A percentile compares a stretch with the other conserved stretches of the same genome.
Evolutionary conservation across 2,888 invertebrate species (phyloP).

Genomic region (Ferrisia virgata): DNA sequence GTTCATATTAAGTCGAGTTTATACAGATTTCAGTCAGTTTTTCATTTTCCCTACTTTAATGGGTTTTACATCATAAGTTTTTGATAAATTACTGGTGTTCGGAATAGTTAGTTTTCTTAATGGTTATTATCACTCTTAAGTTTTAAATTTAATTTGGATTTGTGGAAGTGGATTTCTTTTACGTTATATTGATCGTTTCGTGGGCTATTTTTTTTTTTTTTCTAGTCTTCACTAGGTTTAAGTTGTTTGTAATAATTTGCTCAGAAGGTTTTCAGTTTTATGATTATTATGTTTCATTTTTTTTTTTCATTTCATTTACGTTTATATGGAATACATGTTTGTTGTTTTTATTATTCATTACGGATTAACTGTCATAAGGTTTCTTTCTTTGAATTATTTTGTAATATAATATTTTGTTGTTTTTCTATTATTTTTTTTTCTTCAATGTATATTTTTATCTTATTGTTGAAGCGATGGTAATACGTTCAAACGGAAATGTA

Average conservation of each 20-base stretch:
- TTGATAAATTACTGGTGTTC: neutral
- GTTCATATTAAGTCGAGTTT: neutral
- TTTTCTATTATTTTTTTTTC: neutral
- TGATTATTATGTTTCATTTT: constrained; percentile 17
- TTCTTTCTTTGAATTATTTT: constrained; percentile 11
- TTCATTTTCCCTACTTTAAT: neutral
- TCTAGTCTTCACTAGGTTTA: constrained; percentile 11
- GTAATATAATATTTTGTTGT: constrained; percentile 28
- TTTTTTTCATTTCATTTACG: neutral
- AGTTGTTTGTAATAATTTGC: neutral
- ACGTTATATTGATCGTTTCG: neutral
- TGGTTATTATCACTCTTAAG: neutral
- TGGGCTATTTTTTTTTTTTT: neutral
- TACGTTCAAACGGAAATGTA: neutral
- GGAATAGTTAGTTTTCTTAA: neutral
- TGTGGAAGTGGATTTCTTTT: neutral
- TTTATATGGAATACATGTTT: neutral
- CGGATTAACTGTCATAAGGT: neutral
- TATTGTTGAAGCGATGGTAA: neutral
- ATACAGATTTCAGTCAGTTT: neutral
- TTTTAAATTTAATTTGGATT: neutral
- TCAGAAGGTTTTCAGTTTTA: neutral
- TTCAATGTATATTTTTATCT: neutral
- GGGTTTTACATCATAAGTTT: neutral
- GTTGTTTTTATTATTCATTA: constrained; percentile 9